These are phyloP conservation scores for Turdus rufiventris DNA, from an alignment of 2,113 vertebrate genomes.

Conservation along the genomic window DNA sequence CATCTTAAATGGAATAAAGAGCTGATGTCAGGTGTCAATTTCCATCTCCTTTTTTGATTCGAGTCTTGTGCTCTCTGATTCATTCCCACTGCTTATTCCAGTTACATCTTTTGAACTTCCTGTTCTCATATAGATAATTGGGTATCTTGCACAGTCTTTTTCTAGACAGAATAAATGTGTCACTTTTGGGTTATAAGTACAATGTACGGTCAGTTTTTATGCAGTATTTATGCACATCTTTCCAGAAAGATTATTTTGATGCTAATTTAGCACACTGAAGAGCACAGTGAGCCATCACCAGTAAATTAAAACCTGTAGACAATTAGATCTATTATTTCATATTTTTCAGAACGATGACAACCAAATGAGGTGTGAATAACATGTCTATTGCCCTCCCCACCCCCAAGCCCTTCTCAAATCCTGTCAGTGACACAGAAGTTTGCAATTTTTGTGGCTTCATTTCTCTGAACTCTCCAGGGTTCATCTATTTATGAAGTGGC, in stretches of 20 bases:
- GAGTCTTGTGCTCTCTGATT: neutral
- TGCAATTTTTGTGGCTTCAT: neutral
- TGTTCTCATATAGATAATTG: neutral
- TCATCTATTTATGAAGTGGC: slow-evolving; percentile 25
- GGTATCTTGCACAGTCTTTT: neutral
- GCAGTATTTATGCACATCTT: neutral
- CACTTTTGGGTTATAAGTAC: neutral
- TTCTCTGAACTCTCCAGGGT: slow-evolving; percentile 29
- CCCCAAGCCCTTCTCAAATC: neutral
- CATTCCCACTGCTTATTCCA: slow-evolving; percentile 25
- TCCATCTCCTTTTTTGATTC: neutral
- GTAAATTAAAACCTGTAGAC: slow-evolving; percentile 5
- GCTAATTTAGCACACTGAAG: neutral
- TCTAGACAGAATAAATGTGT: neutral
- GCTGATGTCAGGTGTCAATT: neutral
- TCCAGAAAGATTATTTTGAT: slow-evolving; percentile 11
- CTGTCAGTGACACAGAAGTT: neutral
- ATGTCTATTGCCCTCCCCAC: neutral
- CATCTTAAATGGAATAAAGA: neutral
- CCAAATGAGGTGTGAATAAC: neutral
- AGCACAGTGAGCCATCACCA: neutral
- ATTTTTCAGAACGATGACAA: neutral
- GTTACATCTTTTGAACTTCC: slow-evolving; percentile 21
- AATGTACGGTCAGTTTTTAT: neutral
- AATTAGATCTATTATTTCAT: neutral